phyloP scores from a whole-genome alignment of 2,888 invertebrate species.

The Invenusta paracnida region DNA sequence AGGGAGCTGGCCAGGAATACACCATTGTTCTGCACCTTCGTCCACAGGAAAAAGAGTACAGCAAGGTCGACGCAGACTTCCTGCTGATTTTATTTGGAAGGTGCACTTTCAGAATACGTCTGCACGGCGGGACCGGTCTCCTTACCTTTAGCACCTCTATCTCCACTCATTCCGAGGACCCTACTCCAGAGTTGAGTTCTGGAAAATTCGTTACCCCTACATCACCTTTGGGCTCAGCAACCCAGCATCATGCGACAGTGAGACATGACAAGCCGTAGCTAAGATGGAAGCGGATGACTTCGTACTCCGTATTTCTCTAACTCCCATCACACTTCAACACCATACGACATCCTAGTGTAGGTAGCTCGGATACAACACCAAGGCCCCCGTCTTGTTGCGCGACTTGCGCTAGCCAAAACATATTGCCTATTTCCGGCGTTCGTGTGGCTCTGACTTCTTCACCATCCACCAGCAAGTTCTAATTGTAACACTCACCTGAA shows the following conservation, averaged over 20 bases:
- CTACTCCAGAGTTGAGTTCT: not conserved
- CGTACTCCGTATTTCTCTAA: not conserved
- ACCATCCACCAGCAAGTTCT: no score
- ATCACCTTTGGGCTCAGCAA: not conserved
- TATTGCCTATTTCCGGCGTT: no score
- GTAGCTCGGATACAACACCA: not conserved
- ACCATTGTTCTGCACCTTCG: not conserved
- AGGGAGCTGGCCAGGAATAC: no score
- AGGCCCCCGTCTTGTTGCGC: no score
- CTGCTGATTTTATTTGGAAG: not conserved
- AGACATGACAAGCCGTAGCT: not conserved
- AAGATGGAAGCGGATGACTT: not conserved
- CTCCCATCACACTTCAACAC: not conserved
- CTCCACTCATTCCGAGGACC: not conserved
- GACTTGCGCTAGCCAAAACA: no score
- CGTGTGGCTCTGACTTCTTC: no score
- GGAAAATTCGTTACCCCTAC: not conserved
- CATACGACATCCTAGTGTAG: not conserved
- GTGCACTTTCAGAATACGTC: not conserved
- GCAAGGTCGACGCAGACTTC: not conserved
- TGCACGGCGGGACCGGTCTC: no score
- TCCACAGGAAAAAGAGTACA: not conserved
- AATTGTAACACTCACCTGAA: no score
- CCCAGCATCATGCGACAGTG: not conserved
- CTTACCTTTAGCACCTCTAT: not conserved